These are phyloP conservation scores for Plagiodera versicolora DNA, from an alignment of 2,888 invertebrate species.

Conservation along the genomic window DNA sequence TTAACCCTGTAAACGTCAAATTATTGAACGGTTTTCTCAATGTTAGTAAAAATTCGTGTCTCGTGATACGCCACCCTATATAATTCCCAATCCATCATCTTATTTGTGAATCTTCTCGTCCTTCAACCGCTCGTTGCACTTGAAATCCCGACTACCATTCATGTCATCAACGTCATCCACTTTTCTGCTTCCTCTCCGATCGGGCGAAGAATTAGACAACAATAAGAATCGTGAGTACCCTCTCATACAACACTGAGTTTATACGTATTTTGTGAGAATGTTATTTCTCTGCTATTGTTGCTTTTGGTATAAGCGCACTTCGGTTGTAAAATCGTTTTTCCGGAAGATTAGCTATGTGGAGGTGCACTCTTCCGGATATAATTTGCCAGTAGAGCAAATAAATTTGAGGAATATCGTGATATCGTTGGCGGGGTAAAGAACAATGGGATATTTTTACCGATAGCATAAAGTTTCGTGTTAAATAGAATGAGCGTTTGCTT, in stretches of 20 bases:
- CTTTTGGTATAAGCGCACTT: conserved; percentile 6
- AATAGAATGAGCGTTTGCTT: too few relatives aligned
- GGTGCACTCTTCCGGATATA: conserved; percentile 7
- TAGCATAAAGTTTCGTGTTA: background rate
- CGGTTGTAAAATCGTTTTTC: conserved; percentile 12
- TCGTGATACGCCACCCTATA: too few relatives aligned
- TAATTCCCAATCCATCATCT: too few relatives aligned
- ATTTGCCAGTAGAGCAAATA: conserved; percentile 1
- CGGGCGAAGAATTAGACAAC: background rate
- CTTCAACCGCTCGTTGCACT: background rate
- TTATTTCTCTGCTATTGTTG: conserved; percentile 13
- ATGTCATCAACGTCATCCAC: background rate
- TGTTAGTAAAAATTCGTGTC: too few relatives aligned
- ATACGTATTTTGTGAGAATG: background rate
- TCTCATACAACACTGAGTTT: background rate
- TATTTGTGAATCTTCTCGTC: too few relatives aligned
- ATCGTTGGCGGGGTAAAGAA: background rate
- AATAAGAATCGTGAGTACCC: background rate
- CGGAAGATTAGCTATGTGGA: conserved; percentile 3
- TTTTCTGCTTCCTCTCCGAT: background rate
- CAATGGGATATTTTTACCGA: background rate
- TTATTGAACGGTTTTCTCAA: too few relatives aligned
- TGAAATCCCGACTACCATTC: background rate
- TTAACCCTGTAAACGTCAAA: too few relatives aligned
- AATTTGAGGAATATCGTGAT: background rate